Percentiles rank a stretch among this genome's conserved stretches.
phyloP scores from a whole-genome alignment of 2,797 vertebrate genomes.

The Myripristis murdjan region DNA sequence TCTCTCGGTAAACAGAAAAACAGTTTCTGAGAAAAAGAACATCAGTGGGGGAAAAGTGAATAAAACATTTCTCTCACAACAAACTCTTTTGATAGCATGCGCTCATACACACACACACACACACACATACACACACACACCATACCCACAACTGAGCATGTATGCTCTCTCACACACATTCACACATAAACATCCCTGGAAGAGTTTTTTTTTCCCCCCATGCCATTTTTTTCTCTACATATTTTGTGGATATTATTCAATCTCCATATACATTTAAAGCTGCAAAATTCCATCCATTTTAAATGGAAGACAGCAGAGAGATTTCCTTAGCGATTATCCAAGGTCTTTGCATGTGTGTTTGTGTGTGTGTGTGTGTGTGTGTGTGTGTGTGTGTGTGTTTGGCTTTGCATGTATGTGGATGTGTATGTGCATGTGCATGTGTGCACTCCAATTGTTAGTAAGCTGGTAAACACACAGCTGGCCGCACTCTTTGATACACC shows the following conservation, averaged over 20 bases:
- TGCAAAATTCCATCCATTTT: slow-evolving; percentile 27
- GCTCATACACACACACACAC: slow-evolving; percentile 19
- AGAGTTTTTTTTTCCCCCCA: slow-evolving; percentile 1
- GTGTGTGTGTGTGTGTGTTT: slow-evolving; percentile 14
- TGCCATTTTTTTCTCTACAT: slow-evolving; percentile 17
- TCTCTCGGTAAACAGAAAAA: slow-evolving; percentile 47
- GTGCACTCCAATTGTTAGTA: slow-evolving; percentile 2
- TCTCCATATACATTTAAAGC: slow-evolving; percentile 36
- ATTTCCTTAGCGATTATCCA: slow-evolving; percentile 52
- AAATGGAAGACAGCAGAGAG: slow-evolving; percentile 18
- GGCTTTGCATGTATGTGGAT: slow-evolving; percentile 17
- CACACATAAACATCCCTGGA: slow-evolving; percentile 6
- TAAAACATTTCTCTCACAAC: slow-evolving; percentile 60
- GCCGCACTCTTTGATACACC: slow-evolving; percentile 64
- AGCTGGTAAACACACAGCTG: slow-evolving; percentile 62
- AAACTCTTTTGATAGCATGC: slow-evolving; percentile 40
- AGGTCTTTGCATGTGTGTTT: slow-evolving; percentile 8
- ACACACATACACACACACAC: slow-evolving; percentile 3
- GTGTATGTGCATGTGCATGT: slow-evolving; percentile 19
- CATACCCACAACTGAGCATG: slow-evolving; percentile 9
- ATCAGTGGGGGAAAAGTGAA: slow-evolving; percentile 47
- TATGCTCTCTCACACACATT: slow-evolving; percentile 5
- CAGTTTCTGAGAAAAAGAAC: slow-evolving; percentile 35
- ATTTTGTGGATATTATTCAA: slow-evolving; percentile 14
- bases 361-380: slow-evolving; percentile 18